Evolutionary conservation across 92 coral and sea anemone species (phyloP).

Genomic region (Palythoa heliodiscus): DNA sequence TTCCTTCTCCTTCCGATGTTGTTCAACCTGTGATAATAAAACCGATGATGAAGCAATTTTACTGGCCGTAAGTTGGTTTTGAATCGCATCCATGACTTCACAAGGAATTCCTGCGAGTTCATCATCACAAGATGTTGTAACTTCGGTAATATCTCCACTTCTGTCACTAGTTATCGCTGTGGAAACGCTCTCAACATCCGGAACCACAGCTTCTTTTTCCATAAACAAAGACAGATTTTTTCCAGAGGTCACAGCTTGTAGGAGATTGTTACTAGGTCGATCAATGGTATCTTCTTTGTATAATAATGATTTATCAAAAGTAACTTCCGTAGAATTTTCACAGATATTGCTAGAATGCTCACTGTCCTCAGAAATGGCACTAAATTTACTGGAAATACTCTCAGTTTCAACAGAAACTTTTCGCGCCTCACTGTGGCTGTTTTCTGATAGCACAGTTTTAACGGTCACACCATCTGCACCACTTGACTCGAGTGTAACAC

Average conservation of each 20-base stretch:
- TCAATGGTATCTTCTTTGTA: neutral
- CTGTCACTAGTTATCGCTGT: neutral
- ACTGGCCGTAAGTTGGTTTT: neutral
- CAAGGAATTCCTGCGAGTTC: neutral
- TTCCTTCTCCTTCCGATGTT: constrained; percentile 73
- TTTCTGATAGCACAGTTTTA: neutral
- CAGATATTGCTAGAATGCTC: neutral
- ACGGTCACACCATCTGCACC: neutral
- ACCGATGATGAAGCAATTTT: neutral
- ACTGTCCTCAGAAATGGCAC: neutral
- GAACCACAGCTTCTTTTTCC: neutral
- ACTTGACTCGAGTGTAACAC: neutral
- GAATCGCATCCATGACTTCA: neutral
- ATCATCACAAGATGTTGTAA: neutral
- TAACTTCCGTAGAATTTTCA: neutral
- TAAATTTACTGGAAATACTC: neutral
- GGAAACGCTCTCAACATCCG: neutral
- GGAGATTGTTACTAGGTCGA: neutral
- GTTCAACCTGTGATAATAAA: constrained; percentile 35
- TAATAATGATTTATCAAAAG: neutral
- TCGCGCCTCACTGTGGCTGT: neutral
- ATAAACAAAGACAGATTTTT: neutral
- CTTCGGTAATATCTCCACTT: neutral
- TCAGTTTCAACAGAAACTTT: constrained; percentile 1
- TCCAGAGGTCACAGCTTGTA: neutral